phyloP scores from a whole-genome alignment of 2,113 vertebrate species.

The Pygoscelis adeliae region DNA sequence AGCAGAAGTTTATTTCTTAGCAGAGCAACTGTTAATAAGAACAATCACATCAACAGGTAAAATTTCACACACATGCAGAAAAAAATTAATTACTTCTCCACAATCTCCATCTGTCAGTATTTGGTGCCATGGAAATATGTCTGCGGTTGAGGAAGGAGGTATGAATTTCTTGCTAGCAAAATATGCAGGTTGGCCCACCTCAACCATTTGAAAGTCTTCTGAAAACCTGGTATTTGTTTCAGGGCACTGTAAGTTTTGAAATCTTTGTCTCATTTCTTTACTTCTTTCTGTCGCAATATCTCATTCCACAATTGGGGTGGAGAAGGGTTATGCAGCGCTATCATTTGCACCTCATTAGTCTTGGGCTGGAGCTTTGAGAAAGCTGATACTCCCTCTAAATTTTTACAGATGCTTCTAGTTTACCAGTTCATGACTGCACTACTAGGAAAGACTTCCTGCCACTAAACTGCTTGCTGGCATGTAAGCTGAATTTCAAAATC shows the following conservation, averaged over 20 bases:
- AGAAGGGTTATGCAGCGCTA: slow-evolving; percentile 77
- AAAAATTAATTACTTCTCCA: slow-evolving; percentile 2
- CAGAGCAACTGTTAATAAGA: slow-evolving; percentile 47
- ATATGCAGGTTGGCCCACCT: slow-evolving; percentile 49
- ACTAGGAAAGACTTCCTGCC: slow-evolving; percentile 85
- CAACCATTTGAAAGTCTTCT: slow-evolving; percentile 54
- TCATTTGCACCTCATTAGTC: slow-evolving; percentile 88
- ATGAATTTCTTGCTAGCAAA: slow-evolving; percentile 62
- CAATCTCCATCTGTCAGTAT: slow-evolving; percentile 36
- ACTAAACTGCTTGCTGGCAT: slow-evolving; percentile 84
- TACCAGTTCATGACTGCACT: slow-evolving; percentile 86
- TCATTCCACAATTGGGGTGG: slow-evolving; percentile 79
- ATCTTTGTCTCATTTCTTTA: slow-evolving; percentile 69
- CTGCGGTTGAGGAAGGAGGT: slow-evolving; percentile 56
- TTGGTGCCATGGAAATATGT: slow-evolving; percentile 26
- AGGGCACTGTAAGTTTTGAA: slow-evolving; percentile 61
- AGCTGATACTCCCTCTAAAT: slow-evolving; percentile 86
- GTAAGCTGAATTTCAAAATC: slow-evolving; percentile 83
- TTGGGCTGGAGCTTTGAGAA: slow-evolving; percentile 81
- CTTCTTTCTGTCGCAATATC: slow-evolving; percentile 75
- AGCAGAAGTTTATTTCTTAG: slow-evolving; percentile 38
- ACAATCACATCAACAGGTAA: slow-evolving; percentile 47
- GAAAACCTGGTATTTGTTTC: slow-evolving; percentile 54
- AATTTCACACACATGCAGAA: slow-evolving; percentile 29
- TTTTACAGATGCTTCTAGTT: slow-evolving; percentile 89